Conservation (phyloP, 2,113 vertebrate genomes). For the Lophochroa leadbeateri region DNA sequence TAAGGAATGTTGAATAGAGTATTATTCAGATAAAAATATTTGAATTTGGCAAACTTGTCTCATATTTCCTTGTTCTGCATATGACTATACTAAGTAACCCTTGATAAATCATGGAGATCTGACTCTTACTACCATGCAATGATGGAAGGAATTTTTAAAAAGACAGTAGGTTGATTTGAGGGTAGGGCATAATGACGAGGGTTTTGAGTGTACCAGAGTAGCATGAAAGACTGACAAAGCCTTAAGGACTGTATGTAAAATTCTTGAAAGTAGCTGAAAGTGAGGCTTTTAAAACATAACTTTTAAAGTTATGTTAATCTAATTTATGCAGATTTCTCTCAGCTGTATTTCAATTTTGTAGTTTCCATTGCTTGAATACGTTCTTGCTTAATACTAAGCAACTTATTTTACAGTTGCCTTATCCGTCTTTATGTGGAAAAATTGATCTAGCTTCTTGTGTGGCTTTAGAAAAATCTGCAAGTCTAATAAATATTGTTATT, state of each 20-base stretch:
- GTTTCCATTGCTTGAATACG: background rate
- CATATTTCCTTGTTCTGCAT: background rate
- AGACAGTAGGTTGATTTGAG: background rate
- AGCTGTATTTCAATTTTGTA: background rate
- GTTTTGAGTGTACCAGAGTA: background rate
- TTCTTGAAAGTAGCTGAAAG: background rate
- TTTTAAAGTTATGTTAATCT: background rate
- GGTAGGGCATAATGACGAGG: rapidly evolving
- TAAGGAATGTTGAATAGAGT: background rate
- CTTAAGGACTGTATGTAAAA: background rate
- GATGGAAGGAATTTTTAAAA: background rate
- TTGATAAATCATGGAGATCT: background rate
- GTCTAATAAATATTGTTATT: background rate
- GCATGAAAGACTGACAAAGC: background rate
- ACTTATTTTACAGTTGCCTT: background rate
- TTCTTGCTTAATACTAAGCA: background rate
- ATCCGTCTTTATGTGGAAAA: background rate
- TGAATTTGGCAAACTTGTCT: background rate
- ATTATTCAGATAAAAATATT: background rate
- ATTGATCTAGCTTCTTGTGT: background rate
- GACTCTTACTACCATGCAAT: background rate
- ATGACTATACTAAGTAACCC: background rate
- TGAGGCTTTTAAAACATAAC: background rate
- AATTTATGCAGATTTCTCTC: background rate
- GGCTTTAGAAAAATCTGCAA: background rate